Evolutionary conservation across 2,888 invertebrate species (phyloP).

Genomic region (Odontomyia ornata): DNA sequence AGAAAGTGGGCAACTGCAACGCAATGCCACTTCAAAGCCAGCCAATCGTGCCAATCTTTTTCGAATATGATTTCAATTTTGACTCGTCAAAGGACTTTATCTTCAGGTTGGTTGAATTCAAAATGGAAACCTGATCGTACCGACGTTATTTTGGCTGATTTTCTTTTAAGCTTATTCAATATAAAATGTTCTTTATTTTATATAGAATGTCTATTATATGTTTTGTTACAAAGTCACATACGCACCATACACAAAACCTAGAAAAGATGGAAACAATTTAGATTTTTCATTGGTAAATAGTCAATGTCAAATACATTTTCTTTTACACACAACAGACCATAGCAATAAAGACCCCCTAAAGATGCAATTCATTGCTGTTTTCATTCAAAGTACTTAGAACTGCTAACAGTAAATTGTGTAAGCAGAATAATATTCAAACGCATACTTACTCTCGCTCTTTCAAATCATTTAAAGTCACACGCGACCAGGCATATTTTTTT

Average conservation of each 20-base stretch:
- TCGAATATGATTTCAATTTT: too few relatives aligned
- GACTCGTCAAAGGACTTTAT: too few relatives aligned
- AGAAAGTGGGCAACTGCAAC: neutral
- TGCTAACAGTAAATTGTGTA: neutral
- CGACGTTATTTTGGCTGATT: neutral
- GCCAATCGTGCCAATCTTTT: too few relatives aligned
- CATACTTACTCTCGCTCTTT: conserved; percentile 42
- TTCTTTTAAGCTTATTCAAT: conserved; percentile 14
- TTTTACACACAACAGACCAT: neutral
- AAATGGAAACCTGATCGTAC: neutral
- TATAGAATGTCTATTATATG: conserved; percentile 41
- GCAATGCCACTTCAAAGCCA: neutral
- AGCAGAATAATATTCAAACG: conserved; percentile 20
- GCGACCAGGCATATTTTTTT: conserved; percentile 37
- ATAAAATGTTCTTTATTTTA: conserved; percentile 25
- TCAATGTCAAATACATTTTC: neutral
- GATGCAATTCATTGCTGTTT: neutral
- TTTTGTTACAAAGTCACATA: conserved; percentile 50
- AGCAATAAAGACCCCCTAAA: neutral
- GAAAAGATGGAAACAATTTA: conserved; percentile 9
- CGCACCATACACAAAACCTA: conserved; percentile 50
- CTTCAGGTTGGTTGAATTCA: too few relatives aligned
- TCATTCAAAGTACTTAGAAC: neutral
- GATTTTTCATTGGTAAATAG: neutral
- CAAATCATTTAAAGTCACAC: conserved; percentile 28